A percentile compares a stretch with the other conserved stretches of the same genome.
phyloP scores from a whole-genome alignment of 2,797 vertebrate species.

The Lutjanus campechanus region DNA sequence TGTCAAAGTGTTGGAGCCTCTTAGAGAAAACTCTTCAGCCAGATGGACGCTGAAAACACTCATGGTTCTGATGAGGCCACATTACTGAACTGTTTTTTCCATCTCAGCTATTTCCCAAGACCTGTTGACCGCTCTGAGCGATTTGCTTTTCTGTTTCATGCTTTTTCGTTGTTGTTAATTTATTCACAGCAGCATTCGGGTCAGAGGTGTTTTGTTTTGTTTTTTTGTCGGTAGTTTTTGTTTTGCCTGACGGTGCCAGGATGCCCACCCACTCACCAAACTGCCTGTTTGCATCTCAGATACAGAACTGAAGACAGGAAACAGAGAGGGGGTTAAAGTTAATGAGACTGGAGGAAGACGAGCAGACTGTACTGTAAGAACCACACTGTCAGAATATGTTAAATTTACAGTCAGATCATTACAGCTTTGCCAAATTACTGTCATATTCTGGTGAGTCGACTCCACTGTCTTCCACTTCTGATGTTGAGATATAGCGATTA shows the following conservation, averaged over 20 bases:
- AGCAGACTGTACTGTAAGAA: neutral
- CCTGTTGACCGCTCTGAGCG: no score
- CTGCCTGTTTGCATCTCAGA: neutral
- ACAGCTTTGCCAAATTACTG: no score
- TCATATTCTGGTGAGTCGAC: no score
- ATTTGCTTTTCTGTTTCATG: no score
- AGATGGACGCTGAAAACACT: no score
- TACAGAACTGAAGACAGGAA: slow-evolving; percentile 12
- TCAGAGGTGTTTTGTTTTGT: slow-evolving; percentile 17
- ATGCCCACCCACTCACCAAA: slow-evolving; percentile 20
- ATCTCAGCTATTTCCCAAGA: no score
- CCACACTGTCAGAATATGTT: no score
- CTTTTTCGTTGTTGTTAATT: neutral
- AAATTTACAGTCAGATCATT: no score
- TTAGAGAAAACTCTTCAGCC: no score
- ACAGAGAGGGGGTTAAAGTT: neutral
- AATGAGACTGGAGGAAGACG: neutral
- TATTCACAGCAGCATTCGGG: slow-evolving; percentile 14
- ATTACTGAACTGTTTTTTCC: no score
- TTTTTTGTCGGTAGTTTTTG: neutral
- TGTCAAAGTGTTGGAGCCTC: no score
- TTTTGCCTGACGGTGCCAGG: slow-evolving; percentile 1
- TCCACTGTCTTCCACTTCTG: neutral
- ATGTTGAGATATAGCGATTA: neutral
- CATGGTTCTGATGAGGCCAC: no score